Percentiles rank a stretch among this genome's conserved stretches.
These are phyloP conservation scores for Allophyes oxyacanthae DNA, from an alignment of 2,888 invertebrate genomes.

Conservation along the genomic window DNA sequence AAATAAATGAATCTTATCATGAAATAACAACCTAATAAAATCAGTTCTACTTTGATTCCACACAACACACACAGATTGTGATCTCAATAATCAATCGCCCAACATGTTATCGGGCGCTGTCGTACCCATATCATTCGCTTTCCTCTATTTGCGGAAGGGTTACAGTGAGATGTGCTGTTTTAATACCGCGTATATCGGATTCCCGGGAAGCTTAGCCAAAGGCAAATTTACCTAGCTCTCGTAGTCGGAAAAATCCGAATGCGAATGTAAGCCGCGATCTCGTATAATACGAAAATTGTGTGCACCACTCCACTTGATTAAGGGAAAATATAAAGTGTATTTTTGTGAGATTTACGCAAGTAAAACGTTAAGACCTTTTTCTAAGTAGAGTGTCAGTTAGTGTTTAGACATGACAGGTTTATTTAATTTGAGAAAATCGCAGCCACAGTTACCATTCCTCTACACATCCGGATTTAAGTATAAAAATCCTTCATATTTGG, in stretches of 20 bases:
- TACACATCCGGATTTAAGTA: too few relatives aligned
- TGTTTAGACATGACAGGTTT: constrained; percentile 21
- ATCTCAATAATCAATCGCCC: constrained; percentile 26
- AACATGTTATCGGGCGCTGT: constrained; percentile 28
- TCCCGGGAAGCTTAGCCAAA: constrained; percentile 41
- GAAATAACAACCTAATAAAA: not conserved
- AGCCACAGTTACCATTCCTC: too few relatives aligned
- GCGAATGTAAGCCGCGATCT: constrained; percentile 36
- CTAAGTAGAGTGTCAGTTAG: constrained; percentile 9
- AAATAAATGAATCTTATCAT: too few relatives aligned
- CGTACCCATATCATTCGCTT: constrained; percentile 38
- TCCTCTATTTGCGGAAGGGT: constrained; percentile 19
- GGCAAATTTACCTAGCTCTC: constrained; percentile 52
- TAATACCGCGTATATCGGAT: constrained; percentile 27
- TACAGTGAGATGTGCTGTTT: constrained; percentile 25
- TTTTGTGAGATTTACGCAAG: constrained; percentile 32
- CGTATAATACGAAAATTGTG: constrained; percentile 34
- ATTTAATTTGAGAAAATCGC: constrained; percentile 12
- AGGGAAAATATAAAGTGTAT: constrained; percentile 12
- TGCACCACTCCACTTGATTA: constrained; percentile 53
- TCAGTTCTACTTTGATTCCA: constrained; percentile 1
- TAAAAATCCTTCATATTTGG: too few relatives aligned
- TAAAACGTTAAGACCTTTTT: constrained; percentile 21
- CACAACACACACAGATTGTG: constrained; percentile 13
- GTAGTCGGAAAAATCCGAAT: constrained; percentile 38